Percentiles rank a stretch among this genome's conserved stretches.
phyloP scores from a whole-genome alignment of 2,797 vertebrate genomes.

The Scolopax bukidnonensis region DNA sequence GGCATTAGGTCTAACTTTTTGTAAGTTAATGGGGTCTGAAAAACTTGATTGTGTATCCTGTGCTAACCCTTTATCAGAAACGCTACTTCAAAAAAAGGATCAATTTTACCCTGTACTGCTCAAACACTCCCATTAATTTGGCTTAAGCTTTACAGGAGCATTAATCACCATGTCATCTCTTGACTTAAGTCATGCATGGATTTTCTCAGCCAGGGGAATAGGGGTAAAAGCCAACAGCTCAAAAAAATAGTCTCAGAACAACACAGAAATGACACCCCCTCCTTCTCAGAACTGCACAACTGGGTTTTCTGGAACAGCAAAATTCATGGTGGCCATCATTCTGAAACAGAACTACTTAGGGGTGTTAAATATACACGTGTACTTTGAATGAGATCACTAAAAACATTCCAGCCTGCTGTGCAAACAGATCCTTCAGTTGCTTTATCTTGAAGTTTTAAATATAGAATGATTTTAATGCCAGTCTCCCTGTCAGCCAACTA shows the following conservation, averaged over 20 bases:
- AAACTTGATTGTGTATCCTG: fast-evolving
- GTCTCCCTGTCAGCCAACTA: background rate
- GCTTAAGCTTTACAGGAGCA: background rate
- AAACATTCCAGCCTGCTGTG: background rate
- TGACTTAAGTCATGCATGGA: fast-evolving
- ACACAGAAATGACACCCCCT: background rate
- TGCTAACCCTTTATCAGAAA: background rate
- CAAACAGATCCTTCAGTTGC: background rate
- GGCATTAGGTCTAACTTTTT: background rate
- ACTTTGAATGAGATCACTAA: background rate
- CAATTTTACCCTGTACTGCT: background rate
- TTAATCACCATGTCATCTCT: background rate
- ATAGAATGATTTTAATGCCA: background rate
- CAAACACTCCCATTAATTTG: fast-evolving
- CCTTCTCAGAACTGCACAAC: background rate
- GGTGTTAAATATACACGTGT: fast-evolving
- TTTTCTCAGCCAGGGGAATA: background rate
- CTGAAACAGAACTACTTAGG: background rate
- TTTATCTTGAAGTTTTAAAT: slow-evolving; percentile 17
- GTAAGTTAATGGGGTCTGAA: background rate
- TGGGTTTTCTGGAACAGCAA: background rate
- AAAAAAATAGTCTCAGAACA: background rate
- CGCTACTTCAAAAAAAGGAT: background rate
- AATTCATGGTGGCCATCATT: background rate
- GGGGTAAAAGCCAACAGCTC: background rate